These are phyloP conservation scores for Serilophus lunatus DNA, from an alignment of 2,113 vertebrate genomes.

Conservation along the genomic window DNA sequence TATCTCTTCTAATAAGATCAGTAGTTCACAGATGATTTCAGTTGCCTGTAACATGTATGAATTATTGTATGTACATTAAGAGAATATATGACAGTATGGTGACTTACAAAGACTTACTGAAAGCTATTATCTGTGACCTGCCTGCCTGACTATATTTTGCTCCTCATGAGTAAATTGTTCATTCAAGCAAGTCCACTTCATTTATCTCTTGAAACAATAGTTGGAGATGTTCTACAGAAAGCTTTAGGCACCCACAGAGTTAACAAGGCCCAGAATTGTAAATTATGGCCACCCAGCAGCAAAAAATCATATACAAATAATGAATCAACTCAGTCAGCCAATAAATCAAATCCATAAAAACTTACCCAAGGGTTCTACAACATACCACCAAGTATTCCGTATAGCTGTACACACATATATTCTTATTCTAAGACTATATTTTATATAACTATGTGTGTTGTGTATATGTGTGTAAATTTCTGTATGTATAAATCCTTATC, in stretches of 20 bases:
- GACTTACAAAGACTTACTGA: not conserved
- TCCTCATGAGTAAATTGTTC: not conserved
- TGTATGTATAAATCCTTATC: not conserved
- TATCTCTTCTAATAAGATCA: not conserved
- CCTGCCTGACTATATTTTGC: not conserved
- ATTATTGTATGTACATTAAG: not conserved
- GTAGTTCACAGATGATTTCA: not conserved
- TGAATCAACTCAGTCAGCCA: slow-evolving; percentile 19
- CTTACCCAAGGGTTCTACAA: slow-evolving; percentile 43
- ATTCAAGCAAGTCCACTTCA: slow-evolving; percentile 1
- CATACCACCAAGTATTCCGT: not conserved
- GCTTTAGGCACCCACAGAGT: not conserved
- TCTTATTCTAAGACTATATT: not conserved
- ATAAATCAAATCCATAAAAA: slow-evolving; percentile 52
- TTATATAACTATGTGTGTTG: not conserved
- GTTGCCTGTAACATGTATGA: not conserved
- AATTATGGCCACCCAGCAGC: slow-evolving; percentile 41
- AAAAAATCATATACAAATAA: slow-evolving; percentile 49
- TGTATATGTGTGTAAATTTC: not conserved
- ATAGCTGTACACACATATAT: not conserved
- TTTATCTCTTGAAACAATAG: slow-evolving; percentile 46
- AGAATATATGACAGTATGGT: not conserved
- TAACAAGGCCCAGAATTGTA: slow-evolving; percentile 33
- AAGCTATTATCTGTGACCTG: not conserved
- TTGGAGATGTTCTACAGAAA: not conserved